A percentile compares a stretch with the other conserved stretches of the same genome.
These are phyloP conservation scores for Platygyra sinensis DNA, from an alignment of 64 coral and sea anemone genomes.

Conservation along the genomic window DNA sequence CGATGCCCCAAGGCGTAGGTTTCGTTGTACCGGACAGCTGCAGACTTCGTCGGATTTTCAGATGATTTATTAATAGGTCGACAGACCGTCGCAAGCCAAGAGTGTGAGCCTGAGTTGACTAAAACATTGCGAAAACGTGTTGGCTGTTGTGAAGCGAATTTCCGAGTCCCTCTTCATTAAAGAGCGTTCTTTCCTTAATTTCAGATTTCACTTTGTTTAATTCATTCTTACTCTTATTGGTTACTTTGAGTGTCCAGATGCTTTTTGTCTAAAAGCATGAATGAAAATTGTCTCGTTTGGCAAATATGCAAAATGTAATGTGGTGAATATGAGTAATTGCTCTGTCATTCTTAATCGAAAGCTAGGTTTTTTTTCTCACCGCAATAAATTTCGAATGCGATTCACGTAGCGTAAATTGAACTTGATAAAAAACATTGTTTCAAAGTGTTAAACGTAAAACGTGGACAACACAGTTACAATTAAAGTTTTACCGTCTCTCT, in stretches of 20 bases:
- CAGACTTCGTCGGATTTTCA: too few species aligned
- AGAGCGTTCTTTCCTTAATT: neutral
- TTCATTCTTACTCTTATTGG: neutral
- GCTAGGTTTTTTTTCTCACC: neutral
- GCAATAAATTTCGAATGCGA: neutral
- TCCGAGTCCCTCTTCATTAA: neutral
- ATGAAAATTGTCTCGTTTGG: neutral
- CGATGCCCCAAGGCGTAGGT: too few species aligned
- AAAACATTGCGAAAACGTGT: too few species aligned
- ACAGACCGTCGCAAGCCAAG: too few species aligned
- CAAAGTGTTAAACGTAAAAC: slow-evolving; percentile 5
- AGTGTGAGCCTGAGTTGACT: too few species aligned
- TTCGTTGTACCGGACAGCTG: too few species aligned
- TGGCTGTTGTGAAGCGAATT: neutral
- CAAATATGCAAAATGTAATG: neutral
- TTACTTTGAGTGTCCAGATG: neutral
- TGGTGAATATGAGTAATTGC: neutral
- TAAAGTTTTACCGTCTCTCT: slow-evolving; percentile 4
- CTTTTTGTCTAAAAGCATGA: neutral
- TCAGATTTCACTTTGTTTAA: neutral
- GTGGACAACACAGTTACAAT: neutral
- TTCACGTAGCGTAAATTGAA: neutral
- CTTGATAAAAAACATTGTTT: neutral
- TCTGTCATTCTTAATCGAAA: neutral
- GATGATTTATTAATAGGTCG: too few species aligned